phyloP scores from a whole-genome alignment of 2,113 vertebrate genomes.

The Scolopax mira region DNA sequence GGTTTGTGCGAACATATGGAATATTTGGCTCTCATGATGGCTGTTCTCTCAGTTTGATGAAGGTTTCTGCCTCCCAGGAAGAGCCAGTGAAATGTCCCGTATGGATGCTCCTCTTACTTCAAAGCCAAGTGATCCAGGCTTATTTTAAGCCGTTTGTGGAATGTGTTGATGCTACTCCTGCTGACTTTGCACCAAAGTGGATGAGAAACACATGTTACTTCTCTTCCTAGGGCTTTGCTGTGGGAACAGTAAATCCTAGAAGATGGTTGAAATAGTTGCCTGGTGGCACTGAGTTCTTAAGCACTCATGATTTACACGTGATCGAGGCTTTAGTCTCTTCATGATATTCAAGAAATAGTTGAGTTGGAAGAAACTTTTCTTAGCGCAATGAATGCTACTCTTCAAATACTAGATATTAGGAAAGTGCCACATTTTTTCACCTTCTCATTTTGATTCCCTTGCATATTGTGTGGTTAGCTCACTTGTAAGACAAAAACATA shows the following conservation, averaged over 20 bases:
- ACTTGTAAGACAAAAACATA: neutral
- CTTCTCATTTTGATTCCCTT: neutral
- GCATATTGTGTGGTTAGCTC: neutral
- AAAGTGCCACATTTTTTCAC: neutral
- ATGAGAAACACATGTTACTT: neutral
- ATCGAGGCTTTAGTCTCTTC: neutral
- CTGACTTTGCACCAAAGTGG: neutral
- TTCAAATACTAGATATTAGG: neutral
- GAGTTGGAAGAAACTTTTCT: neutral
- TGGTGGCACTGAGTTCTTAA: neutral
- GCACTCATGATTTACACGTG: neutral
- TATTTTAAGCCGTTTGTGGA: neutral
- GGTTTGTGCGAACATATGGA: constrained; percentile 11
- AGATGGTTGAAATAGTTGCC: neutral
- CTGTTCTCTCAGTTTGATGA: neutral
- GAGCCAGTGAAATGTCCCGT: neutral
- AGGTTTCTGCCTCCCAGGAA: neutral
- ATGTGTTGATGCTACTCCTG: neutral
- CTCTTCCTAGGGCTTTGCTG: neutral
- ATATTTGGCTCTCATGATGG: constrained; percentile 20
- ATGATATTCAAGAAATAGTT: neutral
- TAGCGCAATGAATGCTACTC: neutral
- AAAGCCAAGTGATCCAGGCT: neutral
- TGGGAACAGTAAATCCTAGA: neutral
- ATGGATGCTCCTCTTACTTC: neutral